A percentile compares a stretch with the other conserved stretches of the same genome.
phyloP scores from a whole-genome alignment of 2,113 vertebrate species.

The Sturnus vulgaris region DNA sequence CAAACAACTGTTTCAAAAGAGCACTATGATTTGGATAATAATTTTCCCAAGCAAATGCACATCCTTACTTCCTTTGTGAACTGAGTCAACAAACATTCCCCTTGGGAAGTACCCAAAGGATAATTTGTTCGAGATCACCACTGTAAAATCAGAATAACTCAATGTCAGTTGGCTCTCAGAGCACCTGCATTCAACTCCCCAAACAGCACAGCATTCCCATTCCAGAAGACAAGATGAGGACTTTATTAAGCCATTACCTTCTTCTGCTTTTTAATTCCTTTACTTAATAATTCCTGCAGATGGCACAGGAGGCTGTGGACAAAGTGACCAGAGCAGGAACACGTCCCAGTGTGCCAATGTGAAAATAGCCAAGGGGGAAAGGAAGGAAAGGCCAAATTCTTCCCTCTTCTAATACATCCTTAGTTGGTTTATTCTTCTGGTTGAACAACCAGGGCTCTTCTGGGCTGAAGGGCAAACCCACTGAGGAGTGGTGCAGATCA shows the following conservation, averaged over 20 bases:
- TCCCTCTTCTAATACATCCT: not conserved
- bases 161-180: slow-evolving; percentile 48
- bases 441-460: not conserved
- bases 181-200: slow-evolving; percentile 50
- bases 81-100: slow-evolving; percentile 67
- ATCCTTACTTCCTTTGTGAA: slow-evolving; percentile 71
- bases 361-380: not conserved
- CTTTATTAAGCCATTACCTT: slow-evolving; percentile 5
- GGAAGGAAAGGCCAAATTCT: not conserved
- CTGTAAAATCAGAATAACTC: slow-evolving; percentile 58
- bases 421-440: not conserved
- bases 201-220: not conserved
- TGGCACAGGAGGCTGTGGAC: not conserved
- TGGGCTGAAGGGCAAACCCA: not conserved
- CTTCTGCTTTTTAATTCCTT: slow-evolving; percentile 13
- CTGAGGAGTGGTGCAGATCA: not conserved
- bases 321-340: not conserved
- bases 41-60: slow-evolving; percentile 72
- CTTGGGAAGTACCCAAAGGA: slow-evolving; percentile 70
- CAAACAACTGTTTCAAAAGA: slow-evolving; percentile 69
- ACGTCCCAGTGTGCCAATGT: not conserved
- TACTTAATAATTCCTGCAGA: not conserved
- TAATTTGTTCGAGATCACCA: slow-evolving; percentile 43
- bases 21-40: slow-evolving; percentile 72
- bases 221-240: slow-evolving; percentile 18